Conservation (phyloP, 2,888 invertebrate species). For the Eupithecia exiguata region DNA sequence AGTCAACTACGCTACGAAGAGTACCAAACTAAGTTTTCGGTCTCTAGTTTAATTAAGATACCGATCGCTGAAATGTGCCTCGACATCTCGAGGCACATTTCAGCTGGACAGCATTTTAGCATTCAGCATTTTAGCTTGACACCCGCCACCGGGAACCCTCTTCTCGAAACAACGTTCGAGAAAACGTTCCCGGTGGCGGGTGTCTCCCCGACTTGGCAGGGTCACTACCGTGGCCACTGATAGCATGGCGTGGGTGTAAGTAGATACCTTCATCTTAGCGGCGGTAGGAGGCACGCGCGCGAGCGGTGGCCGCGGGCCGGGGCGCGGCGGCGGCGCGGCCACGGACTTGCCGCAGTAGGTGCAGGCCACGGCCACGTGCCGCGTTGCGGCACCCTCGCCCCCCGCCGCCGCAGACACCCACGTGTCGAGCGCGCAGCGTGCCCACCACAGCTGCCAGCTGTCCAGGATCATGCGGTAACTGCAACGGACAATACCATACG, state of each 20-base stretch:
- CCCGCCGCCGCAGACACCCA: slow-evolving; percentile 83
- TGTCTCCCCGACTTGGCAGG: too few species aligned
- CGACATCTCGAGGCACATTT: too few species aligned
- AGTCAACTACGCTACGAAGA: too few species aligned
- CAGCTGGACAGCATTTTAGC: too few species aligned
- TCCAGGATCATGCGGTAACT: slow-evolving; percentile 94
- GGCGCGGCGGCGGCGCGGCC: slow-evolving; percentile 87
- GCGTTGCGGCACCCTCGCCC: slow-evolving; percentile 64
- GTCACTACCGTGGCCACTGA: too few species aligned
- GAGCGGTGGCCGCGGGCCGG: slow-evolving; percentile 78
- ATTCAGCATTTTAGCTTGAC: too few species aligned
- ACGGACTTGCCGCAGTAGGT: slow-evolving; percentile 98
- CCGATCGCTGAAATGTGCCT: too few species aligned
- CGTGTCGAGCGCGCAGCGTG: slow-evolving; percentile 95
- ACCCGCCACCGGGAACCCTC: too few species aligned
- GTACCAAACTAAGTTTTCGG: too few species aligned
- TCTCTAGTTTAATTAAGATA: too few species aligned
- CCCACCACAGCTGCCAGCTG: slow-evolving; percentile 95
- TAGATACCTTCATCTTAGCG: slow-evolving; percentile 87
- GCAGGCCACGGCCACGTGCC: slow-evolving; percentile 88
- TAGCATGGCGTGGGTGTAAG: neutral
- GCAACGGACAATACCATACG: slow-evolving; percentile 19
- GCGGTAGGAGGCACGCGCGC: slow-evolving; percentile 86
- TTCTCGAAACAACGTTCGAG: too few species aligned
- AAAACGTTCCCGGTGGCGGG: too few species aligned